Evolutionary conservation across 2,797 vertebrate genomes (phyloP).

Genomic region (Acanthiza pusilla): DNA sequence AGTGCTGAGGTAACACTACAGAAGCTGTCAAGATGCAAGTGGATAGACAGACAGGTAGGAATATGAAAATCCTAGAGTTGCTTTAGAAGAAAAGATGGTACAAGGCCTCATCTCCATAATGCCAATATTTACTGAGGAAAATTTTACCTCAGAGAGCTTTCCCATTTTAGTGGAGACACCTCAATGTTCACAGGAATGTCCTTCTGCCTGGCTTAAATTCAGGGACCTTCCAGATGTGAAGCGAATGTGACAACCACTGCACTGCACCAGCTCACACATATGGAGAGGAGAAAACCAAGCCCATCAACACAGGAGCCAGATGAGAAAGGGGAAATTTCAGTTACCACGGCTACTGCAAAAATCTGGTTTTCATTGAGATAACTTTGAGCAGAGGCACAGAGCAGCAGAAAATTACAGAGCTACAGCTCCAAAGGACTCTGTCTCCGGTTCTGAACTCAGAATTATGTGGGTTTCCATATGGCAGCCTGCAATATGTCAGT

Average conservation of each 20-base stretch:
- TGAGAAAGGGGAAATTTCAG: background rate
- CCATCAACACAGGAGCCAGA: background rate
- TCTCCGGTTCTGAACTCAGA: background rate
- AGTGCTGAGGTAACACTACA: background rate
- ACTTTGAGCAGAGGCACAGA: background rate
- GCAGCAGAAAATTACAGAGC: background rate
- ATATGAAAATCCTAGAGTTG: background rate
- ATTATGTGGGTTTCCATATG: background rate
- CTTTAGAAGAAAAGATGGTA: background rate
- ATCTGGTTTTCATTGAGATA: background rate
- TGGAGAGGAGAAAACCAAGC: background rate
- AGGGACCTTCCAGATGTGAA: background rate
- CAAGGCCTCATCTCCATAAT: background rate
- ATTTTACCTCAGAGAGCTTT: background rate
- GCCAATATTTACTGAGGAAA: background rate
- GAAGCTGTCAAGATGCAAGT: background rate
- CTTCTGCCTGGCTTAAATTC: background rate
- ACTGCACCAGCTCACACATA: background rate
- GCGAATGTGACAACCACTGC: background rate
- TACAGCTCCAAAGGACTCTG: background rate
- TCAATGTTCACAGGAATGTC: background rate
- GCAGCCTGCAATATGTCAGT: background rate
- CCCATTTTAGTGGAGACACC: background rate
- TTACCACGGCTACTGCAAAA: background rate
- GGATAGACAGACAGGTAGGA: background rate